Base-by-base conservation (phyloP, 2,888 invertebrate genomes). In the Sesia apiformis region DNA sequence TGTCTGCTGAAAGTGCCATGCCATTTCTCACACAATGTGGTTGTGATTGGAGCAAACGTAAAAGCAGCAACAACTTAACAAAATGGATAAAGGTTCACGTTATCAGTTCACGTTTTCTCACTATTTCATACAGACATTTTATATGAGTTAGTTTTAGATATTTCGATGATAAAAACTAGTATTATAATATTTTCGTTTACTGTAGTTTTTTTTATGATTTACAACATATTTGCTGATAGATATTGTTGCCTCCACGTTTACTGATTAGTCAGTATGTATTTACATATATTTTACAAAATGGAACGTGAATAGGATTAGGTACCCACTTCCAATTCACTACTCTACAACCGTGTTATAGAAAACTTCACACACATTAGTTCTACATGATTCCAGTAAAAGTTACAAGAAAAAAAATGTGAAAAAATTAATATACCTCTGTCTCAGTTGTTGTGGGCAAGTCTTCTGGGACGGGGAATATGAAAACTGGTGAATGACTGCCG, bases 1-100 rank as follows among this genome's bases (percentile, higher is more conserved):
- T 60, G 89, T 89, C 77, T 87, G 89, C 89, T 89, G 89, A 88
- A 89, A 87, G 88, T 86, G 87, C 81, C 87, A 87, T 87, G 88
- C 88, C 72, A 78, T 83, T 81, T 79, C 87, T 85, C 86, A 87
- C 88, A 84, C 81, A 74, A 74, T 75, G 85, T 85, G 83, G 77
- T 68, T 57, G 60, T 63, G 67, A 63, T 38, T 50, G 23, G 23
- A 23, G 23, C 23, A 23, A 23, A 23, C 23, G 2, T 23, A 23
- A 23, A 23, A 2, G 23, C 23, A 23, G 23, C 23, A 23, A 23
- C 23, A 23, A 23, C 23, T 23, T 23, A 23, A 23, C 23, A 23
- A 23, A 23, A 23, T 23, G 23, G 23, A 23, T 23, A 23, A 23
- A 23, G 23, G 23, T 23, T 23, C 2, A 23, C 23, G 23, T 23